Evolutionary conservation across 1,140 invertebrate genomes (phyloP), one percentile per base, ranked within the genome.

Genomic region (Oedothorax gibbosus): DNA sequence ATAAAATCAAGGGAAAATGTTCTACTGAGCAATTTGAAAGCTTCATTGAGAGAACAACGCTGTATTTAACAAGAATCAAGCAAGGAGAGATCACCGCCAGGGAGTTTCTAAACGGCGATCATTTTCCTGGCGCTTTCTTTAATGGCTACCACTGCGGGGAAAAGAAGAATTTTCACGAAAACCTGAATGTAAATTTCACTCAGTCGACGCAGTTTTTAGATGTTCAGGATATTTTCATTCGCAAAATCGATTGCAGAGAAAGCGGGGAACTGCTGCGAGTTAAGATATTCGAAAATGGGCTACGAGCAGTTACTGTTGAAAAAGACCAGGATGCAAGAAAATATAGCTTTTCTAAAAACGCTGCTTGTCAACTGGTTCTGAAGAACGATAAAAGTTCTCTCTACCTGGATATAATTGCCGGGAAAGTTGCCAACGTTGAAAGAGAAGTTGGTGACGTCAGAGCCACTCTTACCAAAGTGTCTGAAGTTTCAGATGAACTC

Each of bases 181-280:
- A 35, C 14, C 35, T 75, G 21, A 75, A 75, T 75, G 57, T 75
- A 35, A 75, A 75, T 75, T 57, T 75, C 35, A 75, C 72, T 7
- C 11, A 75, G 11, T 7, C n/a, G 35, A 14, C 20, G 7, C 54
- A 60, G 35, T 57, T 20, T 21, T 57, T 75, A 57, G 35, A 75
- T 35, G 11, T 57, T 75, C 56, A 15, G 21, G 9, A 7, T 15
- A 60, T 75, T 57, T 75, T 75, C 51, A 18, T 35, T 35, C n/a
- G 12, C 11, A 21, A 57, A 57, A 57, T 18, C 12, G 18, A 57
- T 35, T 57, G 11, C 2, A 11, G 11, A 60, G 35, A 57, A 51
- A 57, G 15, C 56, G 14, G 6, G 14, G 57, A 15, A 57, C 20
- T 57, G 54, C 9, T 35, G 35, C 49, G 20, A 75, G 12, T 75